Evolutionary conservation across 2,888 invertebrate genomes (phyloP).

Genomic region (Rotaria macrura): DNA sequence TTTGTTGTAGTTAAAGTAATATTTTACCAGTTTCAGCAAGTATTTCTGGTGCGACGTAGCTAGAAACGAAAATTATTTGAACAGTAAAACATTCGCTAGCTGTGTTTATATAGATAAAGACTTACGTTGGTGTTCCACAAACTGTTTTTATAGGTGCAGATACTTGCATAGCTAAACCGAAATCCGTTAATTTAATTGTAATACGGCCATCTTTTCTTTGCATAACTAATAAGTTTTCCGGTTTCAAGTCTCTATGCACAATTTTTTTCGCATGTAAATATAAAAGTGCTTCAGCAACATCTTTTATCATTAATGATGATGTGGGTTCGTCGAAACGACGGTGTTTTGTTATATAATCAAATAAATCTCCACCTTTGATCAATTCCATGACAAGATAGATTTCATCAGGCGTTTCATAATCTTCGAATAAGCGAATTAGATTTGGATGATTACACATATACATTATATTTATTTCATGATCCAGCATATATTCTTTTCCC

Average conservation of each 20-base stretch:
- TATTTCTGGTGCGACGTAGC: conserved; percentile 54
- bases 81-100: not conserved
- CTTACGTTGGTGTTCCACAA: conserved; percentile 52
- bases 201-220: conserved; percentile 42
- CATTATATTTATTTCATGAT: conserved; percentile 50
- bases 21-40: conserved; percentile 45
- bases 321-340: conserved; percentile 50
- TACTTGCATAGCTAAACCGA: conserved; percentile 53
- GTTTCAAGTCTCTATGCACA: conserved; percentile 53
- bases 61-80: not conserved
- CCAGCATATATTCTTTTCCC: conserved; percentile 50
- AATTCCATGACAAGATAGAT: conserved; percentile 50
- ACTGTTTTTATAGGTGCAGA: conserved; percentile 51
- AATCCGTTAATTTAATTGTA: conserved; percentile 46
- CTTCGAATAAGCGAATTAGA: conserved; percentile 48
- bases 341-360: conserved; percentile 52
- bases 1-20: not conserved
- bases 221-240: conserved; percentile 49
- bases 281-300: conserved; percentile 49
- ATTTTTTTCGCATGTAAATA: conserved; percentile 52
- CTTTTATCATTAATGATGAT: conserved; percentile 49
- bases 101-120: not conserved
- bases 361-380: conserved; percentile 53
- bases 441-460: conserved; percentile 48
- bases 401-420: conserved; percentile 48